A percentile compares a stretch with the other conserved stretches of the same genome.
Conservation (phyloP, 2,113 vertebrate species). For the Taurulus bubalis region DNA sequence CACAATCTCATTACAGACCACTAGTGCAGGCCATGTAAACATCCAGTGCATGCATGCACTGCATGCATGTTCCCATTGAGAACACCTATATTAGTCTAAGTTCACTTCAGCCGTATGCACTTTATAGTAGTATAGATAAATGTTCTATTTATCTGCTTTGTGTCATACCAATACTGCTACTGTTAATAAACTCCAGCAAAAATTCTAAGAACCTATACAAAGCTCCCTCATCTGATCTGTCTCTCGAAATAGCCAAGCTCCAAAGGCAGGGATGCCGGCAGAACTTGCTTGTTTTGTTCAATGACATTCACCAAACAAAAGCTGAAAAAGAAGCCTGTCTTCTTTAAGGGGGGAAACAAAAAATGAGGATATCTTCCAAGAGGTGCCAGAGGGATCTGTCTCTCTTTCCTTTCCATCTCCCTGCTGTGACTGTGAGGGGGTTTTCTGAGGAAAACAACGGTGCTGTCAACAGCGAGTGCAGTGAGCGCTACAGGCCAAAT, state of each 20-base stretch:
- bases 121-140: background rate
- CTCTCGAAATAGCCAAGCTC: constrained; percentile 61
- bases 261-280: constrained; percentile 56
- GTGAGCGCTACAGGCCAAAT: constrained; percentile 66
- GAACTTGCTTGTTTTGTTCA: constrained; percentile 73
- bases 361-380: constrained; percentile 74
- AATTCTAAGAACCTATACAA: constrained; percentile 49
- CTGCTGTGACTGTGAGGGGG: constrained; percentile 59
- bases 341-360: constrained; percentile 68
- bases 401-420: constrained; percentile 70
- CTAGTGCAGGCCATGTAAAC: background rate
- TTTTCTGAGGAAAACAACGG: constrained; percentile 73
- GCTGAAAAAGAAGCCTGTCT: constrained; percentile 68
- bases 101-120: background rate
- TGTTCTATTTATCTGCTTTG: background rate
- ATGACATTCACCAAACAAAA: constrained; percentile 73
- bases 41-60: background rate
- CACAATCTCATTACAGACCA: background rate
- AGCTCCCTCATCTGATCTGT: constrained; percentile 45
- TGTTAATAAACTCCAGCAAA: constrained; percentile 15
- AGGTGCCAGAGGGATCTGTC: constrained; percentile 71
- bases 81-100: background rate
- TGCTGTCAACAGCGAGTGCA: constrained; percentile 70
- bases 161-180: background rate
- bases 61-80: background rate